Evolutionary conservation across 1,140 invertebrate genomes (phyloP).

Genomic region (Drosophila micromelanica): DNA sequence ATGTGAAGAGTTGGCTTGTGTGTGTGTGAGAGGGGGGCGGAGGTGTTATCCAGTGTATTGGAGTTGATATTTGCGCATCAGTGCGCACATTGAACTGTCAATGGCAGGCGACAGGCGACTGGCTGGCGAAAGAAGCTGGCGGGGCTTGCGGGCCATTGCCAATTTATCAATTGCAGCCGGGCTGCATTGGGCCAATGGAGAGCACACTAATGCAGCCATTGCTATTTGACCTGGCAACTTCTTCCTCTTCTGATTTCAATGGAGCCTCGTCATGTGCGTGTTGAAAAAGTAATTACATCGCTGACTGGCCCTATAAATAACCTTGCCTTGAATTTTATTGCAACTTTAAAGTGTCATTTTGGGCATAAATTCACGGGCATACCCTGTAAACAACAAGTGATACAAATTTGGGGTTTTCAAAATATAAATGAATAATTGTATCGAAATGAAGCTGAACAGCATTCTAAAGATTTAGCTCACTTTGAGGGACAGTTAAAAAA

Average conservation of each 20-base stretch:
- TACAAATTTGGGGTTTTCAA: neutral
- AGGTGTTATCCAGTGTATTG: constrained; percentile 62
- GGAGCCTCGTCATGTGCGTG: constrained; percentile 65
- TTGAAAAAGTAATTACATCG: constrained; percentile 80
- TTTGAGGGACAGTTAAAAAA: too few species aligned
- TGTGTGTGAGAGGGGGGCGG: neutral
- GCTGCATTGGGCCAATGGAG: constrained; percentile 58
- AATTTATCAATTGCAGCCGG: constrained; percentile 77
- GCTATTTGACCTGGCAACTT: constrained; percentile 54
- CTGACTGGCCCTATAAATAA: constrained; percentile 76
- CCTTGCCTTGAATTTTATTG: constrained; percentile 64
- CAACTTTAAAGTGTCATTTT: constrained; percentile 77
- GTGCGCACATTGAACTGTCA: constrained; percentile 82
- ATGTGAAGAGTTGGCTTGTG: neutral
- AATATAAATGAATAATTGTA: too few species aligned
- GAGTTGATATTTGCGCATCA: constrained; percentile 81
- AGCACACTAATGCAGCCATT: constrained; percentile 67
- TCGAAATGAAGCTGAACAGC: too few species aligned
- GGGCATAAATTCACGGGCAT: constrained; percentile 64
- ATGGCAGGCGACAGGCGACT: constrained; percentile 52
- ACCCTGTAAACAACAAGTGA: constrained; percentile 20
- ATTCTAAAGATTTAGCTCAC: too few species aligned
- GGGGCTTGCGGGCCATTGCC: constrained; percentile 42
- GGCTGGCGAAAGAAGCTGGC: neutral
- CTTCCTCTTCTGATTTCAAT: neutral